Base-by-base conservation (phyloP, 2,888 invertebrate genomes). In the Epirrhoe tristata region DNA sequence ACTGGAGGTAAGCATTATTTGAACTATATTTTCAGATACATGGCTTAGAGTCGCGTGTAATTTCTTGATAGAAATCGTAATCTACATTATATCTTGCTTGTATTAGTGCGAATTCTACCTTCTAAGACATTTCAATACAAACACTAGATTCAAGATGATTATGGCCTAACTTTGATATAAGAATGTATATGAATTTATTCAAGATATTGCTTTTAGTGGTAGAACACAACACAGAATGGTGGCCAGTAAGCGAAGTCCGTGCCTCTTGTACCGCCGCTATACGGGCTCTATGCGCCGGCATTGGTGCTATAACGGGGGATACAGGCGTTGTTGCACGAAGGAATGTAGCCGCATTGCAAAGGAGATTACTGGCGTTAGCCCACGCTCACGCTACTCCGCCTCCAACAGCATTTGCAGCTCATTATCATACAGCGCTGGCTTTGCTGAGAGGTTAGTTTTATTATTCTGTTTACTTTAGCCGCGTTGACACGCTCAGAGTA, bases 161-260 rank as follows among this genome's bases (percentile, higher is more conserved):
- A n/a, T n/a, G n/a, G n/a, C n/a, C n/a, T n/a, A n/a, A n/a, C n/a
- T n/a, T n/a, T n/a, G n/a, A n/a, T n/a, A n/a, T n/a, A n/a, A n/a
- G n/a, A n/a, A n/a, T n/a, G n/a, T n/a, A n/a, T n/a, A n/a, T n/a
- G n/a, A n/a, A n/a, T n/a, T n/a, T n/a, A n/a, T n/a, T n/a, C n/a
- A n/a, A n/a, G n/a, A n/a, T n/a, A n/a, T 46, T 43, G 39, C 50
- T 34, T 72, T 73, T 66, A 80, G 76, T 77, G 62, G 82, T 80
- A 32, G 90, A 90, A 50, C 83, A 74, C 65, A 85, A 75, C 62
- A 78, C 88, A 24, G 90, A 91, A 70, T 91, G 87, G 85, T 91
- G 91, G 91, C 93, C 93, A 10, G 93, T 93, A 32, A 88, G 84
- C 67, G 93, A 93, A 59, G 92, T 93, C 0, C 88, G 93, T 0